phyloP scores from a whole-genome alignment of 2,888 invertebrate genomes.

The Andricus curvator region DNA sequence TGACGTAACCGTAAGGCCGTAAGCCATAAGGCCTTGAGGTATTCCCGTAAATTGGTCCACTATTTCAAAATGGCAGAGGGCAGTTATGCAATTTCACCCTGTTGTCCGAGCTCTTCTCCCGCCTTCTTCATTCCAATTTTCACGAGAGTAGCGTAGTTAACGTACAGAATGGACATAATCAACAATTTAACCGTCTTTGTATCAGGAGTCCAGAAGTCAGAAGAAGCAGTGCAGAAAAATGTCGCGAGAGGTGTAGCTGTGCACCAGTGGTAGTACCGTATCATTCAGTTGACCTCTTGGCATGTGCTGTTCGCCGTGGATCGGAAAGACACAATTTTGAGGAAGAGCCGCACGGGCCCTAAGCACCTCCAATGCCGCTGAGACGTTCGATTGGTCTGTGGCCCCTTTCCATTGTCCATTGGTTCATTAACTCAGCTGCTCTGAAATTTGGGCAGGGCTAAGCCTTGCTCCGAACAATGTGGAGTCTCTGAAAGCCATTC shows the following conservation, averaged over 20 bases:
- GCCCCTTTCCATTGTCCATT: constrained; percentile 73
- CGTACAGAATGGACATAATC: constrained; percentile 77
- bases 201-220: constrained; percentile 62
- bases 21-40: no score
- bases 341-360: constrained; percentile 77
- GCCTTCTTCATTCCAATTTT: constrained; percentile 61
- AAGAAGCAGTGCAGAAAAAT: constrained; percentile 47
- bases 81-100: no score
- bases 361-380: constrained; percentile 72
- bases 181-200: constrained; percentile 76
- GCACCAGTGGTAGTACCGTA: no score
- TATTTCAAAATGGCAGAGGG: no score
- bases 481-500: background rate
- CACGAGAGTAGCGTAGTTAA: constrained; percentile 66
- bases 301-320: constrained; percentile 70
- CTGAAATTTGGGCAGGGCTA: constrained; percentile 69
- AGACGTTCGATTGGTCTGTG: constrained; percentile 72
- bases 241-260: constrained; percentile 22
- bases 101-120: background rate
- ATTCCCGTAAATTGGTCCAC: no score
- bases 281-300: constrained; percentile 48
- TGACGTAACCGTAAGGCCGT: no score
- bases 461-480: background rate
- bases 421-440: constrained; percentile 64
- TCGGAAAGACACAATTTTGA: constrained; percentile 78